Evolutionary conservation across 2,888 invertebrate species (phyloP).

Genomic region (Apodemia hepburni): DNA sequence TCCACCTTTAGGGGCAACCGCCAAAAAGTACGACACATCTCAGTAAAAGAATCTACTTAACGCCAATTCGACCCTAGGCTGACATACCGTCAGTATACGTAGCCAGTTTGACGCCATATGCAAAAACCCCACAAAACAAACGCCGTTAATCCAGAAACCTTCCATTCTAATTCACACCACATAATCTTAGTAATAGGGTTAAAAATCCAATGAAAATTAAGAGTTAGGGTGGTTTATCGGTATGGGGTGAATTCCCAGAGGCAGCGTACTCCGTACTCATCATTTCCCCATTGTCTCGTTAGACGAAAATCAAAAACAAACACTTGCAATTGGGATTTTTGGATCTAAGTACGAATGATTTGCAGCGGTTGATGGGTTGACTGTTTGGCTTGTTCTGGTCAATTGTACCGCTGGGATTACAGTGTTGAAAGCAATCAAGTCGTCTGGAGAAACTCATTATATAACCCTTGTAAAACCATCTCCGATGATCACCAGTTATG

Average conservation of each 20-base stretch:
- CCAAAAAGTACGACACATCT: constrained; percentile 4
- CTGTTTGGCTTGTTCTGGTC: constrained; percentile 51
- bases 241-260: constrained; percentile 74
- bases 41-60: constrained; percentile 28
- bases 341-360: constrained; percentile 69
- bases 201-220: constrained; percentile 39
- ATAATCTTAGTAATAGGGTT: constrained; percentile 44
- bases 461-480: not conserved
- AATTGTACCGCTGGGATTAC: constrained; percentile 58
- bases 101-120: constrained; percentile 78
- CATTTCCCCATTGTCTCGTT: constrained; percentile 81
- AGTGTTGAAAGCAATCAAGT: constrained; percentile 43
- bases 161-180: constrained; percentile 46
- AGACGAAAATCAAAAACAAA: constrained; percentile 80
- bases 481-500: not conserved
- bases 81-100: constrained; percentile 71
- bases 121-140: constrained; percentile 46
- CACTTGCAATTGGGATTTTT: constrained; percentile 69
- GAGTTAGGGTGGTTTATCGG: constrained; percentile 50
- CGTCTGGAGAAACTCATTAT: constrained; percentile 22
- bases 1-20: not conserved
- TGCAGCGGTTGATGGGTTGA: constrained; percentile 53
- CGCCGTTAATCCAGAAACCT: constrained; percentile 40
- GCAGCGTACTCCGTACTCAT: constrained; percentile 73
- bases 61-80: constrained; percentile 72